Conservation (phyloP, 2,888 invertebrate genomes). For the Dryomyza anilis region DNA sequence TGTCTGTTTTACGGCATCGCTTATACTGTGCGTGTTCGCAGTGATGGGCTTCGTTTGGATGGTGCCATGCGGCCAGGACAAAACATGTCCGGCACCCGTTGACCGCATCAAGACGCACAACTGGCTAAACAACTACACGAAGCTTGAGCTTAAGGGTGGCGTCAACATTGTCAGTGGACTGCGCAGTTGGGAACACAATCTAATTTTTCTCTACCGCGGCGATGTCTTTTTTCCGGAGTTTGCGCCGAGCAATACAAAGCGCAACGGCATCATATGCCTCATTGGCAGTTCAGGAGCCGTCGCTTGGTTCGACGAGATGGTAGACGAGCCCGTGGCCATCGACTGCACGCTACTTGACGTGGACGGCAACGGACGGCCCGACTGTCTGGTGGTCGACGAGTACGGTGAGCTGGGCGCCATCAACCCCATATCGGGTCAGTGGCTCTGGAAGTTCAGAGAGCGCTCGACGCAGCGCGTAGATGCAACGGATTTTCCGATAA, state of each 20-base stretch:
- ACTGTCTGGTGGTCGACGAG: slow-evolving; percentile 77
- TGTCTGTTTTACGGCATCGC: slow-evolving; percentile 72
- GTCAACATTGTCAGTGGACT: slow-evolving; percentile 73
- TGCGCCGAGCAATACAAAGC: slow-evolving; percentile 57
- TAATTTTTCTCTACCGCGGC: slow-evolving; percentile 76
- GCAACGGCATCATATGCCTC: slow-evolving; percentile 71
- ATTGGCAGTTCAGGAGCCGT: slow-evolving; percentile 73
- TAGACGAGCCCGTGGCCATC: slow-evolving; percentile 72
- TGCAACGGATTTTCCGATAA: slow-evolving; percentile 71
- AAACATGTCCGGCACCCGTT: slow-evolving; percentile 66
- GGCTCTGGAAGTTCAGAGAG: slow-evolving; percentile 63
- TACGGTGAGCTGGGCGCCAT: slow-evolving; percentile 69
- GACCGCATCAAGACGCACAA: slow-evolving; percentile 69
- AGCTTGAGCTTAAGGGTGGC: slow-evolving; percentile 72
- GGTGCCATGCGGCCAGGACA: slow-evolving; percentile 73
- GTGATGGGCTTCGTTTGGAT: slow-evolving; percentile 77
- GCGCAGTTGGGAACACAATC: slow-evolving; percentile 69
- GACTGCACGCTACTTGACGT: slow-evolving; percentile 77
- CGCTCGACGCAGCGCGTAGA: slow-evolving; percentile 61
- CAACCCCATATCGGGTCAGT: slow-evolving; percentile 67
- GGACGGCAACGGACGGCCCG: slow-evolving; percentile 72
- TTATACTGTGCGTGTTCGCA: slow-evolving; percentile 73
- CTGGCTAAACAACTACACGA: slow-evolving; percentile 72
- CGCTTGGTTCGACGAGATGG: slow-evolving; percentile 75
- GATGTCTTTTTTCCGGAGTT: slow-evolving; percentile 67